Conservation (phyloP, 92 coral and sea anemone genomes). For the Epizoanthus rinbou region DNA sequence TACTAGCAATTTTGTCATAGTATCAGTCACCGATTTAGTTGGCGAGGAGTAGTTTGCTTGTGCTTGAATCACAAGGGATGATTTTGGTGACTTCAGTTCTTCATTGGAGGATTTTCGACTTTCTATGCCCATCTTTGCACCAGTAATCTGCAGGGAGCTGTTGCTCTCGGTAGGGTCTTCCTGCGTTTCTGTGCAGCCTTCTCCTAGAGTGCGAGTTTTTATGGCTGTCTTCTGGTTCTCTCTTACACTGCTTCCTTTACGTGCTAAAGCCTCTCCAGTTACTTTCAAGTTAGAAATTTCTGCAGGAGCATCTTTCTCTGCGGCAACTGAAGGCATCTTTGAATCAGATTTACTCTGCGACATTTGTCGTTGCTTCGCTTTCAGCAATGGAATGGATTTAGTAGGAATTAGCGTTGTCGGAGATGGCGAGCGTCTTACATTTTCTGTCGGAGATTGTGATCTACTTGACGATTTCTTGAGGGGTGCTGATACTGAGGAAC, state of each 20-base stretch:
- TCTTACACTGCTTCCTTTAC: background rate
- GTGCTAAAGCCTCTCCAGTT: constrained; percentile 18
- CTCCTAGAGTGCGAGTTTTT: background rate
- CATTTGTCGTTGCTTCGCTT: background rate
- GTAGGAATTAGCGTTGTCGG: background rate
- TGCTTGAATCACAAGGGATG: background rate
- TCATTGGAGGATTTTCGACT: constrained; percentile 22
- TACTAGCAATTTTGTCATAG: constrained; percentile 13
- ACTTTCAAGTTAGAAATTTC: constrained; percentile 18
- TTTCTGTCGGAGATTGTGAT: background rate
- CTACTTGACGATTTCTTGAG: background rate
- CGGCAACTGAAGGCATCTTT: background rate
- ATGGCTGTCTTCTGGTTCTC: background rate
- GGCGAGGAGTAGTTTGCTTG: background rate
- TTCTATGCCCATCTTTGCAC: constrained; percentile 36
- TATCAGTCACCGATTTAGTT: constrained; percentile 23
- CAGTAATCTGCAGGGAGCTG: constrained; percentile 14
- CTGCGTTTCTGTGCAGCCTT: background rate
- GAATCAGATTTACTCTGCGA: background rate
- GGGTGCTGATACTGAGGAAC: background rate
- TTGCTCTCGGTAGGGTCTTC: background rate
- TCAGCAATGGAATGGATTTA: background rate
- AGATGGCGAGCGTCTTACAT: constrained; percentile 15
- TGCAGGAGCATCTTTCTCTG: background rate
- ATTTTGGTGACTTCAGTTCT: background rate